Conservation (phyloP, 2,797 vertebrate species). For the Bryconaethiops microstoma region DNA sequence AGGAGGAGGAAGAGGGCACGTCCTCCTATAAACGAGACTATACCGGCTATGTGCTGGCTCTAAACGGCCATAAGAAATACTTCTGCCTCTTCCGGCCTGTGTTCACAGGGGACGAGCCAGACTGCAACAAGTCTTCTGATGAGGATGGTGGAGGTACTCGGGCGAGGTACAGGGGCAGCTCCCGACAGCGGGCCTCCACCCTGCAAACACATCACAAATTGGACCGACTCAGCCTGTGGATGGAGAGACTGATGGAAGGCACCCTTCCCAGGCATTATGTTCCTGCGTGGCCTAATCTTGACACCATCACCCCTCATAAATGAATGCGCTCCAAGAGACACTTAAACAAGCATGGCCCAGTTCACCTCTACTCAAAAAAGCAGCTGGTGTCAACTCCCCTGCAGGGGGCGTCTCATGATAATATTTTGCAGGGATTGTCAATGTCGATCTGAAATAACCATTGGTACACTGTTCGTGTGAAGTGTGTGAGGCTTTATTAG, state of each 20-base stretch:
- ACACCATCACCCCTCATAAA: constrained; percentile 57
- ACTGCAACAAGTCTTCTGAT: constrained; percentile 61
- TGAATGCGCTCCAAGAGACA: neutral
- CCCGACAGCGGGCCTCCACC: constrained; percentile 63
- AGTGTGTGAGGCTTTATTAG: constrained; percentile 3
- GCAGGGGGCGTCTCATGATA: neutral
- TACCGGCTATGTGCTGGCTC: constrained; percentile 88
- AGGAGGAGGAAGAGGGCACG: constrained; percentile 57
- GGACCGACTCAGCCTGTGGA: constrained; percentile 91
- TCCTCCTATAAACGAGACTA: constrained; percentile 80
- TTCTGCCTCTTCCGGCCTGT: constrained; percentile 92
- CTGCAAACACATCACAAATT: constrained; percentile 86
- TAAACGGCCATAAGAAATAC: constrained; percentile 95
- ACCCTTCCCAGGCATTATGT: constrained; percentile 89
- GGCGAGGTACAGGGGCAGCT: constrained; percentile 68
- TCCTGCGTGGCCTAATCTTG: constrained; percentile 85
- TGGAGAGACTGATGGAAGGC: constrained; percentile 93
- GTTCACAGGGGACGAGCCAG: constrained; percentile 71
- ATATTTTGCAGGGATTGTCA: neutral
- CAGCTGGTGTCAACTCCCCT: constrained; percentile 17
- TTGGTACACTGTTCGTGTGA: constrained; percentile 11
- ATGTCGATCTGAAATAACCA: neutral
- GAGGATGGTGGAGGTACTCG: constrained; percentile 62
- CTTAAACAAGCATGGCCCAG: neutral
- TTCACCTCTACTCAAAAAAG: neutral